phyloP scores from a whole-genome alignment of 2,113 vertebrate species.

The Petrocephalus microphthalmus region DNA sequence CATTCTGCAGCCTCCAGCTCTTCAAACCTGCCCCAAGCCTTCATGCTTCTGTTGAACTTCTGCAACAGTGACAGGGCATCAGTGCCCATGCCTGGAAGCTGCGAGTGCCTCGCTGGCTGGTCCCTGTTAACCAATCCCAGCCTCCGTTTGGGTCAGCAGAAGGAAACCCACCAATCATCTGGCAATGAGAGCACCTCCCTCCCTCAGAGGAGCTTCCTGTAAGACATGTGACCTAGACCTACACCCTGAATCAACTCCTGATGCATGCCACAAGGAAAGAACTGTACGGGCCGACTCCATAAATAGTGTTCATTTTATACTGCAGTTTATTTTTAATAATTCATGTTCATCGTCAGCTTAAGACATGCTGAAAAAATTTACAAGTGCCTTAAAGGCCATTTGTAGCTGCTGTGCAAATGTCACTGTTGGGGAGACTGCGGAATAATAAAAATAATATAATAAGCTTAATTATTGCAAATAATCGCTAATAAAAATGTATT shows the following conservation, averaged over 20 bases:
- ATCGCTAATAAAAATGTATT: neutral
- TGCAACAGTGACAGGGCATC: neutral
- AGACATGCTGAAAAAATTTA: neutral
- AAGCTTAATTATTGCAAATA: neutral
- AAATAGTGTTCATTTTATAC: neutral
- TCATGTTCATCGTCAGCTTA: neutral
- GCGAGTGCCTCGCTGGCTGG: neutral
- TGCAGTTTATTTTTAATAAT: neutral
- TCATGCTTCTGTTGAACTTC: neutral
- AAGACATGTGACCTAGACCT: neutral
- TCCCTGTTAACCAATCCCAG: neutral
- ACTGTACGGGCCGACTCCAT: neutral
- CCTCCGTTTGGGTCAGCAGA: neutral
- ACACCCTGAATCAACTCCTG: neutral
- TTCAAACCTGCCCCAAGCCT: neutral
- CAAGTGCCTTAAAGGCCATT: neutral
- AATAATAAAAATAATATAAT: slow-evolving; percentile 1
- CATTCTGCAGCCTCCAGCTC: neutral
- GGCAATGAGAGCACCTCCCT: neutral
- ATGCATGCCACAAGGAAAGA: neutral
- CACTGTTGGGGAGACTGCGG: neutral
- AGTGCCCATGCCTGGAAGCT: neutral
- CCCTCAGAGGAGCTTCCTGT: neutral
- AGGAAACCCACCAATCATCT: neutral
- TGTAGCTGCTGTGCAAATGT: neutral